These are phyloP conservation scores for Yoshiicerus persimilis DNA, from an alignment of 1,140 invertebrate genomes.

Conservation along the genomic window DNA sequence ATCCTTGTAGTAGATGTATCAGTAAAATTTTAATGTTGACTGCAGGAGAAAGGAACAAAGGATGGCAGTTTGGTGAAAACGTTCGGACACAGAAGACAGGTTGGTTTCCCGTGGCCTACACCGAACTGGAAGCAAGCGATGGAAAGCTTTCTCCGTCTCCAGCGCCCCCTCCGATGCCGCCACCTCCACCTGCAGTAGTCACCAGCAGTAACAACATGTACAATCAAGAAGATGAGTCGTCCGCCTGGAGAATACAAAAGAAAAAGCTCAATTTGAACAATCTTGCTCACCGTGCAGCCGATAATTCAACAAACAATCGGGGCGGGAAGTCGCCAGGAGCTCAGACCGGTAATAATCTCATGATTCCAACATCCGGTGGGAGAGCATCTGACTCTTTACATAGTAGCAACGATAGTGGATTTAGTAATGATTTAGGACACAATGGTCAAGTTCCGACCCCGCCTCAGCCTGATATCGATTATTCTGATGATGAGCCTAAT, in stretches of 20 bases:
- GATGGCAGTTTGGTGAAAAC: constrained; percentile 95
- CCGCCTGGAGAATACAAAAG: constrained; percentile 28
- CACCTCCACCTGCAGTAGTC: constrained; percentile 58
- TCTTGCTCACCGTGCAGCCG: constrained; percentile 37
- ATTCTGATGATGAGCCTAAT: constrained; percentile 77
- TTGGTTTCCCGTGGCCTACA: constrained; percentile 93
- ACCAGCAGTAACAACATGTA: constrained; percentile 50
- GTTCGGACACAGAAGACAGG: constrained; percentile 82
- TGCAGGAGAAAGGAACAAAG: constrained; percentile 75
- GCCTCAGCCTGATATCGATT: constrained; percentile 83
- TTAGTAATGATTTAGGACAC: constrained; percentile 71
- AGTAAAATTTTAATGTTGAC: neutral
- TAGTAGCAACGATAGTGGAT: constrained; percentile 87
- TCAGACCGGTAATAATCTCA: neutral
- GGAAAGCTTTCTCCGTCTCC: constrained; percentile 35
- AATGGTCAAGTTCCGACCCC: constrained; percentile 60
- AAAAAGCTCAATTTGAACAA: constrained; percentile 36
- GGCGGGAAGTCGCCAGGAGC: neutral
- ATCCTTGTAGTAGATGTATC: no score
- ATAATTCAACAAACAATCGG: neutral
- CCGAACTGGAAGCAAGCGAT: constrained; percentile 61
- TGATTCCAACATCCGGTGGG: neutral
- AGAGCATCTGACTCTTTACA: constrained; percentile 60
- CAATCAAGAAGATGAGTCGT: neutral
- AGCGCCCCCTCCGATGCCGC: constrained; percentile 53